Evolutionary conservation across 2,888 invertebrate genomes (phyloP).

Genomic region (Tipula vernalis): DNA sequence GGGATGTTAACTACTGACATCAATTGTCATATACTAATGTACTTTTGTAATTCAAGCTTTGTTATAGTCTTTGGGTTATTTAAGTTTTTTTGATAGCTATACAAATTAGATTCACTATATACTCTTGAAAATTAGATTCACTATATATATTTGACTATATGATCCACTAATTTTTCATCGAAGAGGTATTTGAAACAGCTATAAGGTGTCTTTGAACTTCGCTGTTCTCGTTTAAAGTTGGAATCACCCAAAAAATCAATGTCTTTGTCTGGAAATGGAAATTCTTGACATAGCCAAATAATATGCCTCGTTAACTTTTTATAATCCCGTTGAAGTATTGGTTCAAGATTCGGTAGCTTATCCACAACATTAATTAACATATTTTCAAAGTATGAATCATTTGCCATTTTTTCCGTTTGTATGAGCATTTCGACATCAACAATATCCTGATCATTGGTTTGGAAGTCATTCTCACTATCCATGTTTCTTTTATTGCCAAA

Average conservation of each 20-base stretch:
- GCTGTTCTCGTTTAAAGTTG: neutral
- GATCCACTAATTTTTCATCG: neutral
- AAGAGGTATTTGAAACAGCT: neutral
- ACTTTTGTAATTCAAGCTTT: too few relatives aligned
- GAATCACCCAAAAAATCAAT: neutral
- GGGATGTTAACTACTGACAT: too few relatives aligned
- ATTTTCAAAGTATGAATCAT: neutral
- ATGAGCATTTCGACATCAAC: too few relatives aligned
- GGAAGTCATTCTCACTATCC: neutral
- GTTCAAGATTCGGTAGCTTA: too few relatives aligned
- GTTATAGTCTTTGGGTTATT: too few relatives aligned
- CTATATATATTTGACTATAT: too few relatives aligned
- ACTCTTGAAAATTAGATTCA: too few relatives aligned
- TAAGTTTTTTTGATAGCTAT: neutral
- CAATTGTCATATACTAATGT: too few relatives aligned
- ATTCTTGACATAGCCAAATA: too few relatives aligned
- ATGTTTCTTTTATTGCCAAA: neutral
- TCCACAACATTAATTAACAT: neutral
- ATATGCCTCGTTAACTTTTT: neutral
- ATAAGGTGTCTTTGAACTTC: neutral
- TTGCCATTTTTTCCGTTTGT: too few relatives aligned
- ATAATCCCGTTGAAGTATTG: neutral
- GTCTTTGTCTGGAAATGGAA: too few relatives aligned
- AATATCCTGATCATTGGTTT: too few relatives aligned
- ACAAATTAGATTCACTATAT: neutral